Evolutionary conservation across 2,888 invertebrate species (phyloP).

Genomic region (Drosophila pseudotalamancana): DNA sequence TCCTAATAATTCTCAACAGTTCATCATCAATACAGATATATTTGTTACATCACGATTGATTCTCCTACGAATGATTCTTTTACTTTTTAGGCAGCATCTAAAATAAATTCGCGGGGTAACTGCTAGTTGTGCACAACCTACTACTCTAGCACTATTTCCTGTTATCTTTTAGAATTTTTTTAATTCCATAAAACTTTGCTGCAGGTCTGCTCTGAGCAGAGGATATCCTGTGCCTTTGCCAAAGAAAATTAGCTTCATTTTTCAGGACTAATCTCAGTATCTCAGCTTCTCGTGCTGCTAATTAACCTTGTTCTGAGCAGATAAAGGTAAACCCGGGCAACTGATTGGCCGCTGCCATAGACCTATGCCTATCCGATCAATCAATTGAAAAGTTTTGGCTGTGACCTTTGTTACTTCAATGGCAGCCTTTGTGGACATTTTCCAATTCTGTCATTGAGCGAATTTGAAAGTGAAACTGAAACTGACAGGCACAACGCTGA

Average conservation of each 20-base stretch:
- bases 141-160: too few species aligned
- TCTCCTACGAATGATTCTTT: too few species aligned
- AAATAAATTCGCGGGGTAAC: too few species aligned
- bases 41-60: too few species aligned
- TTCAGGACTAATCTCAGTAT: conserved; percentile 9
- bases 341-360: conserved; percentile 1
- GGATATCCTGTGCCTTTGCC: background rate
- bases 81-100: too few species aligned
- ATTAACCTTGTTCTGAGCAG: conserved; percentile 64
- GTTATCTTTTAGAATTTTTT: too few species aligned
- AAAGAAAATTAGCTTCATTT: conserved; percentile 11
- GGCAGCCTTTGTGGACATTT: conserved; percentile 56
- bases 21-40: too few species aligned
- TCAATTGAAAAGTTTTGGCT: conserved; percentile 69
- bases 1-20: too few species aligned
- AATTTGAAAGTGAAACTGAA: conserved; percentile 64
- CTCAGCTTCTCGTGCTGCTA: conserved; percentile 34
- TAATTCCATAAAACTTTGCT: conserved; percentile 36
- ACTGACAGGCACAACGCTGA: conserved; percentile 42
- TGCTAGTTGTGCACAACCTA: too few species aligned
- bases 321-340: conserved; percentile 19
- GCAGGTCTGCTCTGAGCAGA: conserved; percentile 5
- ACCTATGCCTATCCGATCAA: conserved; percentile 53
- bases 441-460: conserved; percentile 56
- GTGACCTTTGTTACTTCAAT: conserved; percentile 62